Evolutionary conservation across 2,888 invertebrate genomes (phyloP).

Genomic region (Pantelozetes paolii): DNA sequence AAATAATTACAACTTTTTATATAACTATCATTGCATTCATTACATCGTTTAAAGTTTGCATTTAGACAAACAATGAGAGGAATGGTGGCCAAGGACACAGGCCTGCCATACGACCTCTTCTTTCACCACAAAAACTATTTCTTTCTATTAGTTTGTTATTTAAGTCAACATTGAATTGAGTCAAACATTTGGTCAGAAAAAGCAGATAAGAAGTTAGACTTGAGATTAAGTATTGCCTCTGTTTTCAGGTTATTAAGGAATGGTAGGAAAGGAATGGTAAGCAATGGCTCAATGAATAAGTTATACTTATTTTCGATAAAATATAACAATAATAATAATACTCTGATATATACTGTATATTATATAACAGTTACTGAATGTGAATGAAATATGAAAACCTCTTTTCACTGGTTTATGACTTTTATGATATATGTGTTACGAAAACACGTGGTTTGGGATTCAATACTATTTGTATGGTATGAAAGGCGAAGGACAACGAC

Average conservation of each 20-base stretch:
- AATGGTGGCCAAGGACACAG: conserved; percentile 22
- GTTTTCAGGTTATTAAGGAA: not conserved
- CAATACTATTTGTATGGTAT: not conserved
- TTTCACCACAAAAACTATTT: not conserved
- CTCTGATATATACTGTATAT: too few species aligned
- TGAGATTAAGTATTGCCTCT: not conserved
- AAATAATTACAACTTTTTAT: conserved; percentile 3
- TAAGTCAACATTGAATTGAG: not conserved
- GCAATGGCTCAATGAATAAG: too few species aligned
- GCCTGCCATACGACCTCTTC: conserved; percentile 4
- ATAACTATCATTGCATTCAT: not conserved
- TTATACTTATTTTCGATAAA: too few species aligned
- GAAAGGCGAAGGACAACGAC: conserved; percentile 10
- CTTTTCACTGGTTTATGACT: not conserved
- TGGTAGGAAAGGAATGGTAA: too few species aligned
- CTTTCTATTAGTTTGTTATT: not conserved
- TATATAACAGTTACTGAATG: too few species aligned
- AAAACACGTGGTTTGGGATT: conserved; percentile 1
- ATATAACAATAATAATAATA: too few species aligned
- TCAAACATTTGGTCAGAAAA: conserved; percentile 20
- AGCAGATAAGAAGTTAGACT: conserved; percentile 13
- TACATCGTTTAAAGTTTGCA: not conserved
- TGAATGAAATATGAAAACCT: not conserved
- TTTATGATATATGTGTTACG: not conserved
- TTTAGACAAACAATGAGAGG: conserved; percentile 16